Evolutionary conservation across 92 coral and sea anemone species (phyloP), one percentile per base, ranked within the genome.

Genomic region (Epizoanthus ramosus): DNA sequence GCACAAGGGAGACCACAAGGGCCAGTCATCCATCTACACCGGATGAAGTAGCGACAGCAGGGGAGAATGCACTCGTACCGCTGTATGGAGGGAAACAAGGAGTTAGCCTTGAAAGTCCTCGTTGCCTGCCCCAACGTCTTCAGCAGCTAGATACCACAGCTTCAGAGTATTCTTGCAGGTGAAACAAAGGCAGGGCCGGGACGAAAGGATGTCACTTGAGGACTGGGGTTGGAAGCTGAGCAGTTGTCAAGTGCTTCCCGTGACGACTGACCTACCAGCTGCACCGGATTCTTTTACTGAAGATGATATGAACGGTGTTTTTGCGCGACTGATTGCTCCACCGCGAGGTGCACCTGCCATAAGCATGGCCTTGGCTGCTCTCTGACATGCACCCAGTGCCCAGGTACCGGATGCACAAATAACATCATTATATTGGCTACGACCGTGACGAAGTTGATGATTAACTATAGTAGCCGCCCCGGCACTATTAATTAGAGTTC

Each of bases 331-430:
- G 87, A 79, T 64, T 87, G 95, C 84, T 74, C 87, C 37, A 80
- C 85, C 65, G 77, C 50, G 73, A 66, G 89, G 37, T 89, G 92
- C 71, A 79, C 80, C 79, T n/a, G n/a, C n/a, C n/a, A 90, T 14
- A 88, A 83, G n/a, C n/a, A 88, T 79, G 84, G 75, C 19, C 85
- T 88, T 3, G 91, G 76, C 76, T 88, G 91, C n/a, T 87, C 89
- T 31, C 75, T 79, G 6, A 87, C 87, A 39, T 90, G 89, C 56
- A 89, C 91, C 47, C 90, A 90, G 68, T 86, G 93, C 73, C 47
- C 80, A 28, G 93, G 86, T 5, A 69, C 89, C 39, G 89, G 63
- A 28, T 80, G 91, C 63, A 84, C 86, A 21, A 90, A 87, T 74
- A n/a, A n/a, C n/a, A n/a, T n/a, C n/a, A n/a, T n/a, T n/a, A n/a